Evolutionary conservation across 2,797 vertebrate species (phyloP).

Genomic region (Chelon labrosus): DNA sequence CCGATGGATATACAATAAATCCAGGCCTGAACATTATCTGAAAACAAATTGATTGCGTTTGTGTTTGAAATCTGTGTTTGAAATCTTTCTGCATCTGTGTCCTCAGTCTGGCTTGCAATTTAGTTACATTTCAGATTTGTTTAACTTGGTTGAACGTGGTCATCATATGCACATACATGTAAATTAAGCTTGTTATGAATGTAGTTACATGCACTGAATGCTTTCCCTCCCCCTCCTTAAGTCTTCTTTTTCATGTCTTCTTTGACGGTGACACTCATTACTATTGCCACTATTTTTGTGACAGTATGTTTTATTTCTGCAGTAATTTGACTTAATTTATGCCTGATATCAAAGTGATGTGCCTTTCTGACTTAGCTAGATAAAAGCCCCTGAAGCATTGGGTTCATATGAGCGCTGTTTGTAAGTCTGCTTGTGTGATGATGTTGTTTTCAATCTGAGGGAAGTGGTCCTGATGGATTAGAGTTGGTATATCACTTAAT

Average conservation of each 20-base stretch:
- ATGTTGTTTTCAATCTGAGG: constrained; percentile 57
- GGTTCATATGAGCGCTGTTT: constrained; percentile 71
- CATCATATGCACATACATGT: constrained; percentile 80
- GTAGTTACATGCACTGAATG: constrained; percentile 89
- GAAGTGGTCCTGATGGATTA: constrained; percentile 54
- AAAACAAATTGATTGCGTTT: constrained; percentile 50
- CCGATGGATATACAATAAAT: constrained; percentile 35
- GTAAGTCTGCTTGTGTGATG: constrained; percentile 67
- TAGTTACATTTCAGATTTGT: constrained; percentile 67
- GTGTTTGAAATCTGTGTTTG: constrained; percentile 55
- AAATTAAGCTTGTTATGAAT: constrained; percentile 86
- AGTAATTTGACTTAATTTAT: constrained; percentile 83
- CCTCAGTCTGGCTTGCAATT: constrained; percentile 53
- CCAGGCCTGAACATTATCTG: constrained; percentile 53
- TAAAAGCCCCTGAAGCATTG: constrained; percentile 73
- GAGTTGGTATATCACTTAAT: constrained; percentile 58
- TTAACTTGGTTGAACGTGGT: constrained; percentile 69
- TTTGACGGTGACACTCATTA: constrained; percentile 62
- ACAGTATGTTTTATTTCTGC: constrained; percentile 77
- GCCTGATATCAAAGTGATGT: constrained; percentile 88
- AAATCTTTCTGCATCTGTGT: constrained; percentile 61
- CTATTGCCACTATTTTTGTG: constrained; percentile 80
- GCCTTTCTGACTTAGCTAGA: constrained; percentile 85
- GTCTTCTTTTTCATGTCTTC: constrained; percentile 62
- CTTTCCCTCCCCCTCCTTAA: constrained; percentile 41